These are phyloP conservation scores for Scartelaos histophorus DNA, from an alignment of 2,113 vertebrate species.

Conservation along the genomic window DNA sequence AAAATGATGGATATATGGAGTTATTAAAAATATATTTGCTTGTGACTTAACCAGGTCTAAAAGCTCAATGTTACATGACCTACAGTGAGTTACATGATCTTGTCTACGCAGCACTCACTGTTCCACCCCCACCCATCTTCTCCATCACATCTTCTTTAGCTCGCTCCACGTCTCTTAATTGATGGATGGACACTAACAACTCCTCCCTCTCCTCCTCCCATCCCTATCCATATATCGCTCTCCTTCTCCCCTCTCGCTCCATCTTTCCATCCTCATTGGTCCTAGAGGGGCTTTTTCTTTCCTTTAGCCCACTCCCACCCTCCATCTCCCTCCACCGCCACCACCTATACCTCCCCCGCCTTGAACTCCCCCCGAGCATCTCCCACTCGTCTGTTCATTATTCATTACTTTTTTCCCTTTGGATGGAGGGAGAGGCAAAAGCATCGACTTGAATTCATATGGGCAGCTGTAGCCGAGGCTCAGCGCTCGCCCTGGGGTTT, in stretches of 20 bases:
- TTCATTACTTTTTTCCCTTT: conserved; percentile 74
- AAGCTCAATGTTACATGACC: conserved; percentile 16
- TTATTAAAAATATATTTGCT: too few species aligned
- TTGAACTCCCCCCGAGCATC: conserved; percentile 31
- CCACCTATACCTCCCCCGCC: conserved; percentile 17
- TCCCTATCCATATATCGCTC: conserved; percentile 16
- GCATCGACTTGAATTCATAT: conserved; percentile 58
- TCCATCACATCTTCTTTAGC: conserved; percentile 34
- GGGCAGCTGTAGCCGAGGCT: conserved; percentile 29
- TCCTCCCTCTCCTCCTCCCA: conserved; percentile 42
- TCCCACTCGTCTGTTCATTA: conserved; percentile 72
- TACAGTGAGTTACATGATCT: conserved; percentile 35
- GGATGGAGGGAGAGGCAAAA: conserved; percentile 57
- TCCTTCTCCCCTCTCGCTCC: neutral
- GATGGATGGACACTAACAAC: conserved; percentile 68
- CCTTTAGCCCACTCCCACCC: conserved; percentile 30
- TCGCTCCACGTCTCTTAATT: conserved; percentile 69
- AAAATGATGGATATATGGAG: too few species aligned
- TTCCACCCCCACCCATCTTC: neutral
- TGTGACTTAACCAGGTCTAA: neutral
- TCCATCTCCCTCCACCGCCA: conserved; percentile 1
- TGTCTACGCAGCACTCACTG: conserved; percentile 2
- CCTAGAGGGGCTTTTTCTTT: conserved; percentile 46
- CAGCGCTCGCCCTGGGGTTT: conserved; percentile 64
- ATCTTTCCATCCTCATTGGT: conserved; percentile 43